phyloP scores from a whole-genome alignment of 2,113 vertebrate genomes.

The Mohoua ochrocephala region DNA sequence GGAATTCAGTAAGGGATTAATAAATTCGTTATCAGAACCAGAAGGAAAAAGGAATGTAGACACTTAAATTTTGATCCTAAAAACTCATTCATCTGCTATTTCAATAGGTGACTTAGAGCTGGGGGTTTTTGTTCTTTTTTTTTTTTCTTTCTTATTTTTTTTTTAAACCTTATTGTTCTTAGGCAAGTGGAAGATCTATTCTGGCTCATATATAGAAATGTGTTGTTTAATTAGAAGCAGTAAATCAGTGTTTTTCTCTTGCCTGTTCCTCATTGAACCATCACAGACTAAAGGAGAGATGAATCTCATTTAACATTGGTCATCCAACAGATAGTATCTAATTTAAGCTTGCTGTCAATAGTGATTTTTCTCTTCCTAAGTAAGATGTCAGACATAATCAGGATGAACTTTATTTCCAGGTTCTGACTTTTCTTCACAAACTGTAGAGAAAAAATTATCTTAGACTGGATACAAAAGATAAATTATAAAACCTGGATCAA shows the following conservation, averaged over 20 bases:
- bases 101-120: not conserved
- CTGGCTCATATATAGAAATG: not conserved
- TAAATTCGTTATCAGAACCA: not conserved
- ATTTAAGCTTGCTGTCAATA: conserved; percentile 20
- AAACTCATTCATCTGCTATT: not conserved
- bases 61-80: not conserved
- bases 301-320: not conserved
- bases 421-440: conserved; percentile 5
- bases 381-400: conserved; percentile 11
- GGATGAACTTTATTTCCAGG: not conserved
- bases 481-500: not conserved
- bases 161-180: not conserved
- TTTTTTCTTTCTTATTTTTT: not conserved
- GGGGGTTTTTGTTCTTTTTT: accelerated
- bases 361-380: not conserved
- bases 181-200: not conserved
- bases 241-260: not conserved
- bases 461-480: not conserved
- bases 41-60: not conserved
- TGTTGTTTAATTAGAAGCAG: not conserved
- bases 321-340: not conserved
- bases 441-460: not conserved
- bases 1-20: not conserved
- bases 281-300: not conserved
- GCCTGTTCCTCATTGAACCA: not conserved